Conservation (phyloP, 2,113 vertebrate species). For the Suncus etruscus region DNA sequence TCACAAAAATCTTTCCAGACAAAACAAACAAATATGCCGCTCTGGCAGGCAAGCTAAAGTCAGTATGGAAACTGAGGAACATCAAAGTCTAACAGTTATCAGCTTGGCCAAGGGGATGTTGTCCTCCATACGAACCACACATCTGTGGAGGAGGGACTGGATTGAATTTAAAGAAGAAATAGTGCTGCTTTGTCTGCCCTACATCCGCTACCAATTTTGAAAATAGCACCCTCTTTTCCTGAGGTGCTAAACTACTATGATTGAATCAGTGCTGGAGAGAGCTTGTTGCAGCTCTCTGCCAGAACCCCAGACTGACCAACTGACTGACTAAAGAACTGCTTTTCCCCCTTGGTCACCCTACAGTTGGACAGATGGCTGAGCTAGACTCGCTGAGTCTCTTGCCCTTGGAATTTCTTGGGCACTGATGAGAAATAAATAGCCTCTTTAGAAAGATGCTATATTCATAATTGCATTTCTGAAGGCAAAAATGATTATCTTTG, state of each 20-base stretch:
- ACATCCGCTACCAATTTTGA: background rate
- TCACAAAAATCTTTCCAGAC: conserved; percentile 57
- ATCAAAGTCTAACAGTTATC: conserved; percentile 18
- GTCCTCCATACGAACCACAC: background rate
- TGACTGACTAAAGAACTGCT: background rate
- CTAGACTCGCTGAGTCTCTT: background rate
- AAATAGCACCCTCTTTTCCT: background rate
- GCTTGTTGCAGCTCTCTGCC: background rate
- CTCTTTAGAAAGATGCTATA: background rate
- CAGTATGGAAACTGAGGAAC: conserved; percentile 60
- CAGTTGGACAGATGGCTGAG: background rate
- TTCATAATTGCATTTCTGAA: background rate
- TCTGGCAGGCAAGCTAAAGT: background rate
- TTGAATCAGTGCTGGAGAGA: background rate
- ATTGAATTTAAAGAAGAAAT: background rate
- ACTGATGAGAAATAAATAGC: background rate
- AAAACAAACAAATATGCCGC: conserved; percentile 45
- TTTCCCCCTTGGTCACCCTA: background rate
- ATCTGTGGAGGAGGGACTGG: background rate
- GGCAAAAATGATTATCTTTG: background rate
- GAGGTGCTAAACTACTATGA: background rate
- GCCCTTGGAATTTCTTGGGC: background rate
- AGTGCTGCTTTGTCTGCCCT: background rate
- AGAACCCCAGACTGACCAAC: background rate
- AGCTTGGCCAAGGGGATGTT: background rate